Base-by-base conservation (phyloP, 2,113 vertebrate genomes). In the Menidia beryllina region DNA sequence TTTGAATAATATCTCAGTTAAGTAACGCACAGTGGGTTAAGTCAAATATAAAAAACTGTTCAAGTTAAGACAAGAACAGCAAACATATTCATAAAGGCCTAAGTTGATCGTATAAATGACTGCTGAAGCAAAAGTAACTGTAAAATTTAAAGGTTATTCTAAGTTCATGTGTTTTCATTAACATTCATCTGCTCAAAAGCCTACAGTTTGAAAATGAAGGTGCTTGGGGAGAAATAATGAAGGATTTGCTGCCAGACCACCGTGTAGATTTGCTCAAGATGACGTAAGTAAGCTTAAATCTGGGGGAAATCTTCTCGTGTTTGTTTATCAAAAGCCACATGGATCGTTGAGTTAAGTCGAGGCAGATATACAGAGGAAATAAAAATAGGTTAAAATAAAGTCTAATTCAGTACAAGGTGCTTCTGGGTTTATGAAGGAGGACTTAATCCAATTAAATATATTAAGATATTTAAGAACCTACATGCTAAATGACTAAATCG, bases 361-460 rank as follows among this genome's bases (percentile, higher is more conserved):
- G 58, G 68, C 53, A 75, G 59, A 51, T 63, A 41, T 67, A 45
- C 20, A 21, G 50, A 48, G 57, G 7, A 69, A 68, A 20, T 43
- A 83, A 70, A 83, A 85, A 77, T 65, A 84, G 59, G 60, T 78
- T 79, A 36, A 83, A 85, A 81, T 72, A 80, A 65, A 72, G 48
- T 69, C 78, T 81, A 80, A 86, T 84, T 89, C 57, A 75, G 81
- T 62, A 64, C 24, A 50, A 62, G 41, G 51, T 53, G 82, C 84
- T 83, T 54, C 67, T 76, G 57, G 84, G 84, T 56, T 82, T 77
- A 62, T 79, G 62, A 69, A 78, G 56, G 76, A 74, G 56, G 69
- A 81, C 50, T 69, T 84, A 82, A 87, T 87, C 76, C 77, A 79
- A 81, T 89, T 86, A 81, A 79, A 69, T 81, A 38, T 68, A 79